phyloP scores from a whole-genome alignment of 2,113 vertebrate species.

The Prochilodus magdalenae region DNA sequence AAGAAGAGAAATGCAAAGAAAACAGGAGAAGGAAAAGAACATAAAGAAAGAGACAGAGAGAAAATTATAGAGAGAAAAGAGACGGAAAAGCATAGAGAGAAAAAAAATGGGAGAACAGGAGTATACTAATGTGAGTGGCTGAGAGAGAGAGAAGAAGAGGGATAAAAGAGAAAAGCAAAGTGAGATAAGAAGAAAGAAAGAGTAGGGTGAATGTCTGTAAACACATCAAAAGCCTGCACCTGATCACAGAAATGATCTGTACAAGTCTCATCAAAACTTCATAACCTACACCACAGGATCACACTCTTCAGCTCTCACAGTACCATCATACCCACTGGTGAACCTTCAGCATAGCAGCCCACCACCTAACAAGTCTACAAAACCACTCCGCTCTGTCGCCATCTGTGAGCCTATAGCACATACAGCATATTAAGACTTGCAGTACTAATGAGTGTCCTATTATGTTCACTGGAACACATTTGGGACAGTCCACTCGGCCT shows the following conservation, averaged over 20 bases:
- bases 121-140: too few relatives aligned
- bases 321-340: constrained; percentile 6
- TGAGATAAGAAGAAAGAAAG: too few relatives aligned
- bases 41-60: constrained; percentile 16
- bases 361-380: neutral
- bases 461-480: neutral
- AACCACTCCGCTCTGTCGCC: neutral
- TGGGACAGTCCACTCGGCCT: neutral
- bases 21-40: too few relatives aligned
- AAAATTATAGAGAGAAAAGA: too few relatives aligned
- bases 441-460: neutral
- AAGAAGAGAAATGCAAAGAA: too few relatives aligned
- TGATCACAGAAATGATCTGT: constrained; percentile 47
- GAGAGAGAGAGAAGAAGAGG: too few relatives aligned
- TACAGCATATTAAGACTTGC: neutral
- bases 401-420: neutral
- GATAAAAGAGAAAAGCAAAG: too few relatives aligned
- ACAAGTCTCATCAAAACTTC: constrained; percentile 36
- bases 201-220: constrained; percentile 15
- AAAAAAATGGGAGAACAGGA: too few relatives aligned
- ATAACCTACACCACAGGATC: constrained; percentile 21
- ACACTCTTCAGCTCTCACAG: constrained; percentile 18
- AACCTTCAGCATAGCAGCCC: neutral
- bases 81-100: too few relatives aligned
- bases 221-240: constrained; percentile 36